These are phyloP conservation scores for Ahaetulla prasina DNA, from an alignment of 2,113 vertebrate genomes.

Conservation along the genomic window DNA sequence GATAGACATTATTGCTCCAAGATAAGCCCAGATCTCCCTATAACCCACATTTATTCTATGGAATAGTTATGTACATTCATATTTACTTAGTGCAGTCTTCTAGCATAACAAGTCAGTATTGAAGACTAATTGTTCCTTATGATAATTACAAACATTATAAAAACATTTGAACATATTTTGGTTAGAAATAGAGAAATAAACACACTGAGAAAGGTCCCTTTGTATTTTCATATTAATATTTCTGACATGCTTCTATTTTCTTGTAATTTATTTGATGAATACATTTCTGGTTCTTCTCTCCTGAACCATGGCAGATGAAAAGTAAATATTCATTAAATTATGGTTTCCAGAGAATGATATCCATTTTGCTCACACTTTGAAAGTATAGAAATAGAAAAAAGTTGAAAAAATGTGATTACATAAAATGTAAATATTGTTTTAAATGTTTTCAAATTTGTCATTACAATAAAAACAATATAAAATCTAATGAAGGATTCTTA, in stretches of 20 bases:
- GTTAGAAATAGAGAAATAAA: neutral
- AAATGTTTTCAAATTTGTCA: neutral
- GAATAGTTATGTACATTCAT: neutral
- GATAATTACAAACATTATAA: neutral
- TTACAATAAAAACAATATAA: neutral
- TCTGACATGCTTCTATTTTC: neutral
- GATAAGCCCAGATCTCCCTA: neutral
- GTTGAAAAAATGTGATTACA: neutral
- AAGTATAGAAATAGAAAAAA: conserved; percentile 9
- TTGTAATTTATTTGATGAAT: conserved; percentile 3
- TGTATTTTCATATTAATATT: neutral
- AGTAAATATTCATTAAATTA: conserved; percentile 4
- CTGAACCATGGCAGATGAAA: neutral
- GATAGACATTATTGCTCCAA: neutral
- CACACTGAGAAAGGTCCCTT: neutral
- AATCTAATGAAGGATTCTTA: neutral
- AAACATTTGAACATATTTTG: neutral
- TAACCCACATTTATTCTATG: neutral
- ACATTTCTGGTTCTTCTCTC: neutral
- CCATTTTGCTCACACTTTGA: neutral
- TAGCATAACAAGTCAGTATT: neutral
- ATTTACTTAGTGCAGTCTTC: neutral
- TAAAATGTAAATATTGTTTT: neutral
- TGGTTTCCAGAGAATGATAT: neutral
- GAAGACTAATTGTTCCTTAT: neutral